Evolutionary conservation across 2,888 invertebrate genomes (phyloP).

Genomic region (Lepetodrilus schrolli): DNA sequence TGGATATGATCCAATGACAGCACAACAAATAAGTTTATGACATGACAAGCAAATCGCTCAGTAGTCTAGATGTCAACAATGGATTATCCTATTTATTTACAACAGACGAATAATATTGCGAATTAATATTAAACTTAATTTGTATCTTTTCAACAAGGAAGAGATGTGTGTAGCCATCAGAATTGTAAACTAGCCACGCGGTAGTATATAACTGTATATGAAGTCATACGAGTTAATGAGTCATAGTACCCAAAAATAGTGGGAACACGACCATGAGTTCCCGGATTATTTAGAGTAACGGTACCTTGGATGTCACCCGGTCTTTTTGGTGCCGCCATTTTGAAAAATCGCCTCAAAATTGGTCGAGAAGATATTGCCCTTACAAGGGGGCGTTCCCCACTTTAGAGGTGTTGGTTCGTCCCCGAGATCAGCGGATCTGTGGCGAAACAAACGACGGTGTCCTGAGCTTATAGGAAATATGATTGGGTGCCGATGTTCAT

Average conservation of each 20-base stretch:
- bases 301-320: constrained; percentile 64
- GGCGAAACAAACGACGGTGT: constrained; percentile 44
- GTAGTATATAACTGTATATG: constrained; percentile 34
- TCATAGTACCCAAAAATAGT: constrained; percentile 62
- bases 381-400: constrained; percentile 40
- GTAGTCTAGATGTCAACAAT: no score
- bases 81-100: no score
- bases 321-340: constrained; percentile 69
- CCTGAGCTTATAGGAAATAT: constrained; percentile 47
- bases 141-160: no score
- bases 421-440: constrained; percentile 43
- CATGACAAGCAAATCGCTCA: no score
- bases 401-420: constrained; percentile 36
- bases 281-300: constrained; percentile 35
- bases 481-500: constrained; percentile 65
- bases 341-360: constrained; percentile 57
- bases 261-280: constrained; percentile 40
- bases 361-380: constrained; percentile 38
- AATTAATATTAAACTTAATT: no score
- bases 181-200: constrained; percentile 20
- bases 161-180: no score
- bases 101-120: no score
- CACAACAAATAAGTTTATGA: no score
- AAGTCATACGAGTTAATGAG: constrained; percentile 50
- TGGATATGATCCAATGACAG: no score